A percentile compares a stretch with the other conserved stretches of the same genome.
Evolutionary conservation across 2,113 vertebrate genomes (phyloP).

Genomic region (Pteropus alecto): DNA sequence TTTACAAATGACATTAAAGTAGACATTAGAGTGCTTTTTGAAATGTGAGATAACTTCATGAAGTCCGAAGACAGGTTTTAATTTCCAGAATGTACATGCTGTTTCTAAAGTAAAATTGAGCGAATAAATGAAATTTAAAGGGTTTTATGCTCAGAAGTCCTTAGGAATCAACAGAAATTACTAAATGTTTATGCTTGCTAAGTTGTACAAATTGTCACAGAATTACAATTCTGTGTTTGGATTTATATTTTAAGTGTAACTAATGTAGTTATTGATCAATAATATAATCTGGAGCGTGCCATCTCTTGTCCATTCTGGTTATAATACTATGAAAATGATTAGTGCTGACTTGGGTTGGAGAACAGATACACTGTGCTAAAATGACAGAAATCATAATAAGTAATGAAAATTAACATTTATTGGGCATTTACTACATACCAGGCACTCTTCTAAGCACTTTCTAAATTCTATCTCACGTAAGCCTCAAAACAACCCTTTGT

Average conservation of each 20-base stretch:
- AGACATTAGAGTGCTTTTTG: background rate
- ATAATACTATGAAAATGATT: background rate
- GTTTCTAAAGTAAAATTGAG: conserved; percentile 7
- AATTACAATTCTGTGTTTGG: background rate
- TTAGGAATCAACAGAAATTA: background rate
- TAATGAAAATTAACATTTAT: background rate
- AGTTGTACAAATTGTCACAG: background rate
- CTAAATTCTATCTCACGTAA: background rate
- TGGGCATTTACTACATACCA: background rate
- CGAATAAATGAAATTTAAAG: background rate
- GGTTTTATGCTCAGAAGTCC: background rate
- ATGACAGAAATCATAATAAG: background rate
- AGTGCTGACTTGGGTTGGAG: background rate
- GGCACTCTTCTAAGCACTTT: background rate
- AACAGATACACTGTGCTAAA: background rate
- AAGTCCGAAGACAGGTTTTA: background rate
- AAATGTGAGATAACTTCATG: background rate
- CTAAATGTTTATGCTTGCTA: background rate
- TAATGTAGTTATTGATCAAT: background rate
- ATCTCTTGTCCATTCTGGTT: background rate
- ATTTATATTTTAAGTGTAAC: background rate
- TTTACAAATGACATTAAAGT: background rate
- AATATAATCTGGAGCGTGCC: background rate
- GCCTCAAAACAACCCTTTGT: background rate
- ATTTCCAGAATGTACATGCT: background rate